Base-by-base conservation (phyloP, 2,888 invertebrate genomes). In the Noctuana brunneofusca region DNA sequence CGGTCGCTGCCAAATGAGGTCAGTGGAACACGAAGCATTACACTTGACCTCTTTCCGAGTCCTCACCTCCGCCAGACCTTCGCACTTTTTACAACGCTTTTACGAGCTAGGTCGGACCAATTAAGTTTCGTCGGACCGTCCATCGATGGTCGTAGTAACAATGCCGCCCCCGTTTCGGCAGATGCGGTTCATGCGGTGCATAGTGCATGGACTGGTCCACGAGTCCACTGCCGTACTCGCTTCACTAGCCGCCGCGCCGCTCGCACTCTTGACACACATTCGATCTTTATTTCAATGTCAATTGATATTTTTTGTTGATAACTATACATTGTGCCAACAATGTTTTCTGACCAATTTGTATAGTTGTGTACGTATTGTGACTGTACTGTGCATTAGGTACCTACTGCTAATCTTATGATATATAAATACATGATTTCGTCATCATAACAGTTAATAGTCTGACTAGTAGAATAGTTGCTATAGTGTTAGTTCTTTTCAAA, bases 1-100 rank as follows among this genome's bases (percentile, higher is more conserved):
- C 80, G 75, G 78, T 78, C 80, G 76, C 72, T 80, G 78, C 76
- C 77, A 83, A 91, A 91, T 90, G 89, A 91, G 91, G 91, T 87
- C 86, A 91, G 89, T 90, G 81, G 89, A 89, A 87, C 90, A 81
- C 87, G 85, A 85, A 78, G 84, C 84, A 87, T 87, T 90, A 89
- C 90, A 90, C 90, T 91, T 90, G 91, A 91, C 91, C 91, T 88
- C 91, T 90, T 91, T 91, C 78, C 76, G 82, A 90, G 90, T 91
- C 90, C 91, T 90, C 89, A 90, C 89, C 88, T 88, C 89, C 85
- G 81, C 87, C 87, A 89, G 90, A 87, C 89, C 90, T 91, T 91
- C 90, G 87, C 84, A 86, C 86, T 87, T 89, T 90, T 90, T 89
- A 89, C 89, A 89, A 81, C 79, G 86, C 85, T 88, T 87, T 89